A percentile compares a stretch with the other conserved stretches of the same genome.
Conservation (phyloP, 2,797 vertebrate genomes). For the Bradypodion pumilum region DNA sequence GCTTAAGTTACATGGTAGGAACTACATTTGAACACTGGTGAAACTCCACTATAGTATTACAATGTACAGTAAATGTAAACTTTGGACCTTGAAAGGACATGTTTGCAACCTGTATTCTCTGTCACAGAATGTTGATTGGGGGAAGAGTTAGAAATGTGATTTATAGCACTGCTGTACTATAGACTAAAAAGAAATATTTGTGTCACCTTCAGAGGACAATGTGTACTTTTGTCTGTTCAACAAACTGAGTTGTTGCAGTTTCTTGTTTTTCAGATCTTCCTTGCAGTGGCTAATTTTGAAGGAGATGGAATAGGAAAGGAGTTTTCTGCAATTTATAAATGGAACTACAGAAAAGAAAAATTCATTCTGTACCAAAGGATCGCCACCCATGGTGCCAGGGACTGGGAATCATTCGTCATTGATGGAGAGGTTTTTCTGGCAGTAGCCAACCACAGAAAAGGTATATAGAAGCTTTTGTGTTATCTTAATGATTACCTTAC, state of each 20-base stretch:
- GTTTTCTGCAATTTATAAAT: constrained; percentile 93
- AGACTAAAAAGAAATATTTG: background rate
- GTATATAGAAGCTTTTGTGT: constrained; percentile 67
- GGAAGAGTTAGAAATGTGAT: background rate
- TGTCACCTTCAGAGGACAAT: background rate
- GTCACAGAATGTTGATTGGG: background rate
- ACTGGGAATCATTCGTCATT: constrained; percentile 96
- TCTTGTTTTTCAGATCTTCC: constrained; percentile 80
- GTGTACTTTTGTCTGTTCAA: rapidly evolving
- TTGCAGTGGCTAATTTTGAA: constrained; percentile 92
- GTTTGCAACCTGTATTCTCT: no score
- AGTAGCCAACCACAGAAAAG: constrained; percentile 96
- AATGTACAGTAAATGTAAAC: no score
- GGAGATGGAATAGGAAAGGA: constrained; percentile 77
- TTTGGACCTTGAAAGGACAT: no score
- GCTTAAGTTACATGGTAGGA: background rate
- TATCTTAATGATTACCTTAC: no score
- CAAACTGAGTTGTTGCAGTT: background rate
- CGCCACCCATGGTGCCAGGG: constrained; percentile 88
- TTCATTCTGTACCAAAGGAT: constrained; percentile 89
- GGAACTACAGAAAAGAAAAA: constrained; percentile 84
- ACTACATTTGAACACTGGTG: background rate
- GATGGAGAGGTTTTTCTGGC: constrained; percentile 87
- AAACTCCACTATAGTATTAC: background rate
- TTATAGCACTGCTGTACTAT: background rate